Percentiles rank a stretch among this genome's conserved stretches.
Evolutionary conservation across 2,888 invertebrate genomes (phyloP).

Genomic region (Troglohyphantes excavatus): DNA sequence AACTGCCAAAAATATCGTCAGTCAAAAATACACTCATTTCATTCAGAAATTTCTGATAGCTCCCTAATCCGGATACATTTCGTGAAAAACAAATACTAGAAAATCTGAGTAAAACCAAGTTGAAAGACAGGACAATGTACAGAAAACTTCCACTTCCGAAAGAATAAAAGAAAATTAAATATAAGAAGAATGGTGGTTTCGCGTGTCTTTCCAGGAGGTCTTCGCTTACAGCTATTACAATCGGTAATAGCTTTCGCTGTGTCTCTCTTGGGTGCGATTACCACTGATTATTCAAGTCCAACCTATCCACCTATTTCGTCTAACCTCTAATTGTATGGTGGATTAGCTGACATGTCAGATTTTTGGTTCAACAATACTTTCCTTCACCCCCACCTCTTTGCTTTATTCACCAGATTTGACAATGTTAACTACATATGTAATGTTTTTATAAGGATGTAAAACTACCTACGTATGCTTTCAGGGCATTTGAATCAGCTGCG

Average conservation of each 20-base stretch:
- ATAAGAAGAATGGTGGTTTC: slow-evolving; percentile 48
- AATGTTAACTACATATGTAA: not conserved
- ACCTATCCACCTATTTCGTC: slow-evolving; percentile 39
- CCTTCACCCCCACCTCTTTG: not conserved
- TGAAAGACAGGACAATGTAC: not conserved
- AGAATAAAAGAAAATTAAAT: slow-evolving; percentile 62
- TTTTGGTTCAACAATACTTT: slow-evolving; percentile 25
- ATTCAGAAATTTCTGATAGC: too few species aligned
- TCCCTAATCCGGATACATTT: too few species aligned
- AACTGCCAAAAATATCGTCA: too few species aligned
- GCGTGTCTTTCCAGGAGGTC: slow-evolving; percentile 53
- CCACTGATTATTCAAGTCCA: slow-evolving; percentile 70
- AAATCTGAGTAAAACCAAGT: not conserved
- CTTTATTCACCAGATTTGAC: not conserved
- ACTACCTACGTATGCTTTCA: too few species aligned
- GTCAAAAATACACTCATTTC: too few species aligned
- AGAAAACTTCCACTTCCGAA: slow-evolving; percentile 22
- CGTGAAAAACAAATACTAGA: not conserved
- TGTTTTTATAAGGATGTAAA: too few species aligned
- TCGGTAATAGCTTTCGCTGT: slow-evolving; percentile 61
- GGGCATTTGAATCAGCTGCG: too few species aligned
- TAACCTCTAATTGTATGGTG: slow-evolving; percentile 63
- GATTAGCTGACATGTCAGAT: slow-evolving; percentile 69
- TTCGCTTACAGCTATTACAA: slow-evolving; percentile 66
- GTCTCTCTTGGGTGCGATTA: slow-evolving; percentile 65